Evolutionary conservation across 2,888 invertebrate genomes (phyloP).

Genomic region (Didymodactylos carnosus): DNA sequence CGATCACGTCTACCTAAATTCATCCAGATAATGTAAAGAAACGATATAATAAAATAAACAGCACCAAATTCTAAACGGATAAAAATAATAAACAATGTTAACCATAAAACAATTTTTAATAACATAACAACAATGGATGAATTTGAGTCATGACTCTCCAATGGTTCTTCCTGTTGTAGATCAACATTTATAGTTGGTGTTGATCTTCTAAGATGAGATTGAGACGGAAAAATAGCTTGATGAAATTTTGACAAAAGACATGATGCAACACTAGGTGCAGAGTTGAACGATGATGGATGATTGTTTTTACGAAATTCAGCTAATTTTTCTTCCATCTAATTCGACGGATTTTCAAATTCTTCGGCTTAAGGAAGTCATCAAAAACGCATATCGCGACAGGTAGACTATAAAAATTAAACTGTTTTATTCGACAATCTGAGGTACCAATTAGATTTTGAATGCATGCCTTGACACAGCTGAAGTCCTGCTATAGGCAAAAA

Average conservation of each 20-base stretch:
- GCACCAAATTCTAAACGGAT: constrained; percentile 68
- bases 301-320: neutral
- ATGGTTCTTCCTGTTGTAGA: neutral
- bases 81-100: constrained; percentile 51
- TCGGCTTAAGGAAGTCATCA: too few relatives aligned
- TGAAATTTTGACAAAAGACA: neutral
- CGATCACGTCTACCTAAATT: constrained; percentile 45
- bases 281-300: neutral
- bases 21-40: constrained; percentile 55
- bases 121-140: neutral
- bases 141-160: neutral
- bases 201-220: too few relatives aligned
- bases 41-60: constrained; percentile 61
- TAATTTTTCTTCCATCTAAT: neutral
- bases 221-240: too few relatives aligned
- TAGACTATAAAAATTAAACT: too few relatives aligned
- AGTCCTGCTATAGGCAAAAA: too few relatives aligned
- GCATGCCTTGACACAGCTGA: too few relatives aligned
- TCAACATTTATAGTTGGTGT: neutral
- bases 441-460: too few relatives aligned
- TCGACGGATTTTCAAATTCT: too few relatives aligned
- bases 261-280: too few relatives aligned
- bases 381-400: too few relatives aligned
- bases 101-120: constrained; percentile 53
- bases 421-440: too few relatives aligned